Base-by-base conservation (phyloP, 2,797 vertebrate species). In the Sandelia bainsii region DNA sequence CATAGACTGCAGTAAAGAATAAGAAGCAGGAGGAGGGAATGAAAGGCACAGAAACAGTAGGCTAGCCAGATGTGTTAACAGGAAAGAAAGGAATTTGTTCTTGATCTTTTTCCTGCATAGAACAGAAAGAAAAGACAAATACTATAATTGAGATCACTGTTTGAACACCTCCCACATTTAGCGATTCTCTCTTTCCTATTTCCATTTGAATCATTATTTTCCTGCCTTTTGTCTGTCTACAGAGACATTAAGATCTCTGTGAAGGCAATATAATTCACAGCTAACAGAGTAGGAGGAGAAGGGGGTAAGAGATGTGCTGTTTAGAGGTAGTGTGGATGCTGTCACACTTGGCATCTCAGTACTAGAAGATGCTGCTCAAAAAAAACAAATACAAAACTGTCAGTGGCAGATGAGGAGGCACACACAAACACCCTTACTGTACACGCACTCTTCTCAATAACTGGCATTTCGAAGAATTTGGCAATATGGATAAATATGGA, bases 41-140 rank as follows among this genome's bases (percentile, higher is more conserved):
- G 64, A 78, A 82, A 72, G 57, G 25, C 62, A 60, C 81, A 88
- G 75, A 88, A 81, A 83, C 74, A 80, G 20, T 44, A 56, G 62
- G 64, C 69, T 75, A 80, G 65, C 81, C 67, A 77, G 87, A 79
- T 77, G 61, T 69, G 80, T 61, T 44, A 66, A 85, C 78, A 79
- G 79, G 61, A 90, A 87, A 69, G 42, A 72, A 65, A 73, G 53
- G 63, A 71, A 79, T 71, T 23, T 66, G 52, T 61, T 50, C 60
- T 27, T 32, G 58, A 76, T 81, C 57, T 22, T 74, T 61, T 48
- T 57, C 40, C 53, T 72, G 60, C 62, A 77, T 0, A 39, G 25
- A 77, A 72, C 1, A 67, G 25, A 32, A 53, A 23, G 39, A 34
- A 72, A 75, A 67, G 46, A 3, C 19, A 51, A 22, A 49, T 51